Evolutionary conservation across 1,140 invertebrate species (phyloP).

Genomic region (Pachypsylla venusta): DNA sequence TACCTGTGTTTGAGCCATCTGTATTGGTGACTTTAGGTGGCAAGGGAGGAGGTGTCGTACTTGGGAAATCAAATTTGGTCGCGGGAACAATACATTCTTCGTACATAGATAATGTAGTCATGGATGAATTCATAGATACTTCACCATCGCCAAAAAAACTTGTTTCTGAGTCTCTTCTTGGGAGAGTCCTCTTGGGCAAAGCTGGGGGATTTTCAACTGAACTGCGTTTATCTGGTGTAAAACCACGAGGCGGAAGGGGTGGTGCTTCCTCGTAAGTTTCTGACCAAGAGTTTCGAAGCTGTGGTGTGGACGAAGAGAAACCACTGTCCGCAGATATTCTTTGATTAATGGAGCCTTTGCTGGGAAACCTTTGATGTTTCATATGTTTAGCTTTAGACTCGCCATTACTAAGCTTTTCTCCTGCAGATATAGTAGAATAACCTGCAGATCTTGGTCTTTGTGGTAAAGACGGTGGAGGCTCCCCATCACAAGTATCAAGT

Average conservation of each 20-base stretch:
- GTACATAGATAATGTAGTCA: slow-evolving; percentile 16
- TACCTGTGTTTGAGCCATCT: slow-evolving; percentile 10
- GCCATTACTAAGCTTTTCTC: slow-evolving; percentile 9
- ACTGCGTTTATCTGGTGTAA: slow-evolving; percentile 33
- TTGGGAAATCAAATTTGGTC: slow-evolving; percentile 7
- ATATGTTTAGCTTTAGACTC: too few relatives aligned
- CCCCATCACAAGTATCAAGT: slow-evolving; percentile 26
- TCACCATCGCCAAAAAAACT: not conserved
- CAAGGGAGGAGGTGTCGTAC: slow-evolving; percentile 35
- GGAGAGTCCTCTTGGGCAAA: slow-evolving; percentile 18
- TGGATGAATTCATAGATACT: slow-evolving; percentile 1
- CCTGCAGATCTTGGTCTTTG: slow-evolving; percentile 40
- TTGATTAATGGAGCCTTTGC: slow-evolving; percentile 28
- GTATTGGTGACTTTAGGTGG: slow-evolving; percentile 38
- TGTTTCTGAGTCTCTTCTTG: slow-evolving; percentile 23
- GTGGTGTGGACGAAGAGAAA: slow-evolving; percentile 29
- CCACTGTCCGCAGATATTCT: slow-evolving; percentile 36
- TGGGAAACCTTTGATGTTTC: not conserved
- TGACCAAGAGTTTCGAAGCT: slow-evolving; percentile 41
- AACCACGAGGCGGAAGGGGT: slow-evolving; percentile 42
- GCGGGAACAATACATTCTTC: slow-evolving; percentile 21
- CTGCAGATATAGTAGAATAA: slow-evolving; percentile 31
- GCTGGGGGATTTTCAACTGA: not conserved
- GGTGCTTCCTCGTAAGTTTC: slow-evolving; percentile 39
- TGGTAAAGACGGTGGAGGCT: slow-evolving; percentile 39